Percentiles rank a stretch among this genome's conserved stretches.
phyloP scores from a whole-genome alignment of 2,888 invertebrate genomes.

The Bruchidius siliquastri region DNA sequence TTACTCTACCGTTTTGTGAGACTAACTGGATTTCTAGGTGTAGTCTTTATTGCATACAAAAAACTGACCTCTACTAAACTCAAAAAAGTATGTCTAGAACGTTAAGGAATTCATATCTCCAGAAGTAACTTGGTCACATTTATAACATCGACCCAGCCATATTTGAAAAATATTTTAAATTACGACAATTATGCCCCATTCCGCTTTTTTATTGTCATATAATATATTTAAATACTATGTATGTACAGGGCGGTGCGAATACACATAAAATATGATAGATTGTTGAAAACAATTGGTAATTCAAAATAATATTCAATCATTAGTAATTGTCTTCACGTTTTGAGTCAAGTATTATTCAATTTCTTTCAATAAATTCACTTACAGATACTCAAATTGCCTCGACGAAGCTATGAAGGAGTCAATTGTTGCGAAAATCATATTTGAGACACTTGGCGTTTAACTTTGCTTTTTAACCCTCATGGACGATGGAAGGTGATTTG shows the following conservation, averaged over 20 bases:
- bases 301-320: too few relatives aligned
- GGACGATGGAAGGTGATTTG: too few relatives aligned
- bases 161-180: not conserved
- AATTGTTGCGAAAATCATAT: too few relatives aligned
- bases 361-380: too few relatives aligned
- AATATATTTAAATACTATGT: conserved; percentile 27
- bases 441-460: too few relatives aligned
- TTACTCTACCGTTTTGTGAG: not conserved
- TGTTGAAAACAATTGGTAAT: not conserved
- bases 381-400: too few relatives aligned
- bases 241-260: conserved; percentile 12
- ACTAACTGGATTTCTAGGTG: too few relatives aligned
- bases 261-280: not conserved
- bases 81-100: not conserved
- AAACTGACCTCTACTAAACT: not conserved
- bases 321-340: too few relatives aligned
- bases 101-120: not conserved
- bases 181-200: conserved; percentile 41
- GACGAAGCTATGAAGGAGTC: too few relatives aligned
- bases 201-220: conserved; percentile 42
- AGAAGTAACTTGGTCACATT: not conserved
- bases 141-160: not conserved
- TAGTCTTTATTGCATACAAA: not conserved
- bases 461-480: too few relatives aligned
- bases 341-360: too few relatives aligned